A percentile compares a stretch with the other conserved stretches of the same genome.
These are phyloP conservation scores for Schizothorax lantsangensis DNA, from an alignment of 2,797 vertebrate genomes.

Conservation along the genomic window DNA sequence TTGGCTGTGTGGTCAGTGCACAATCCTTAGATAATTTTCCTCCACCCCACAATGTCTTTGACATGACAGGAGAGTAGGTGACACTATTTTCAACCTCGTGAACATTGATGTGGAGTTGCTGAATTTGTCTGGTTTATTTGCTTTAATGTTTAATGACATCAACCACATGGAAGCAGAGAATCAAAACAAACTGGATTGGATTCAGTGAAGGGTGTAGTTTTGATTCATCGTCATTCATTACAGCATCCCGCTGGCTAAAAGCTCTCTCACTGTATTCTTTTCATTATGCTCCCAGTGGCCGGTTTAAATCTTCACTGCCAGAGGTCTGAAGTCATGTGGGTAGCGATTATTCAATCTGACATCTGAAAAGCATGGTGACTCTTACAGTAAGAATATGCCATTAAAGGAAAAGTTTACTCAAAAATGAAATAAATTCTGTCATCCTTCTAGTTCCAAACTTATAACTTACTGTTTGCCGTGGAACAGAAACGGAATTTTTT, in stretches of 20 bases:
- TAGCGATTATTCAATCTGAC: slow-evolving; percentile 21
- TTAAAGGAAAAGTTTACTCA: neutral
- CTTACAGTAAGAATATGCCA: neutral
- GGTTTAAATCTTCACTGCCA: slow-evolving; percentile 41
- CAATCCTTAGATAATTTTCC: slow-evolving; percentile 15
- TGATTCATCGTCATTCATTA: slow-evolving; percentile 63
- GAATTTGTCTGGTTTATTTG: slow-evolving; percentile 45
- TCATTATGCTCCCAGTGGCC: slow-evolving; percentile 53
- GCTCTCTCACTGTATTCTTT: slow-evolving; percentile 12
- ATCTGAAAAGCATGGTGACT: slow-evolving; percentile 10
- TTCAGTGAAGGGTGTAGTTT: slow-evolving; percentile 16
- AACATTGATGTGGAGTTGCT: slow-evolving; percentile 50
- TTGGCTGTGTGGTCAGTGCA: slow-evolving; percentile 64
- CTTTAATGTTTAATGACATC: slow-evolving; percentile 34
- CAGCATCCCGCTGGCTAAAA: slow-evolving; percentile 55
- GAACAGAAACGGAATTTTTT: neutral
- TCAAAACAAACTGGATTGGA: slow-evolving; percentile 33
- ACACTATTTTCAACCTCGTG: neutral
- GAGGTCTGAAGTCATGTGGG: slow-evolving; percentile 8
- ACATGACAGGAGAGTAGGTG: slow-evolving; percentile 57
- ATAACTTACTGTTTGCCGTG: neutral
- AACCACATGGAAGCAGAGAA: neutral
- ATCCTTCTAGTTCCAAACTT: neutral
- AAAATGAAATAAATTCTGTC: neutral
- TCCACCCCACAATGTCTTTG: slow-evolving; percentile 56